Conservation (phyloP, 2,113 vertebrate genomes). For the Odocoileus virginianus region DNA sequence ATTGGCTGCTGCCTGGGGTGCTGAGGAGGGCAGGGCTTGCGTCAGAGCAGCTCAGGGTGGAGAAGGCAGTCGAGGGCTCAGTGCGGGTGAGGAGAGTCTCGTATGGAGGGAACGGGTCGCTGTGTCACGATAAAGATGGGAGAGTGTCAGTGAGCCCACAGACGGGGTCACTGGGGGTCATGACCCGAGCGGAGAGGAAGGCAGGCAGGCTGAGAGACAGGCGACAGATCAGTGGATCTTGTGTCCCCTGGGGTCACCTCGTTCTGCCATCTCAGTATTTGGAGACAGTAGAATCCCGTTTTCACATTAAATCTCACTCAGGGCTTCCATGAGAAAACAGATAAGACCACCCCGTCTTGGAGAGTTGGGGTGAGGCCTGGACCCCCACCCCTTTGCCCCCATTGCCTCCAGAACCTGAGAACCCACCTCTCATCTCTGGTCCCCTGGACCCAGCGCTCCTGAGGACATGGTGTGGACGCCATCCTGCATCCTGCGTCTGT, state of each 20-base stretch:
- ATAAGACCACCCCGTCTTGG: rapidly evolving
- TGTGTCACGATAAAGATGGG: neutral
- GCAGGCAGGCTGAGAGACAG: neutral
- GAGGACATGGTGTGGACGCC: neutral
- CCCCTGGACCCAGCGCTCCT: neutral
- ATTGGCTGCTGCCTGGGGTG: rapidly evolving
- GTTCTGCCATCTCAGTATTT: neutral
- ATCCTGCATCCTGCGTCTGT: rapidly evolving
- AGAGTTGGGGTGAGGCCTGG: too few relatives aligned
- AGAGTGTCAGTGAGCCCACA: rapidly evolving
- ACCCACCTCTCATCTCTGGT: rapidly evolving
- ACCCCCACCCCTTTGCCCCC: too few relatives aligned
- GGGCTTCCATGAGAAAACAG: neutral
- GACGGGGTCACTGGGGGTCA: rapidly evolving
- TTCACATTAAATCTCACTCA: neutral
- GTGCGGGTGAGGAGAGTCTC: neutral
- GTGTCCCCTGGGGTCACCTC: neutral
- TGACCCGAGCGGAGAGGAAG: rapidly evolving
- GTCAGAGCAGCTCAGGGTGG: neutral
- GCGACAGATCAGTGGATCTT: neutral
- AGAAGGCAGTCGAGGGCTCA: rapidly evolving
- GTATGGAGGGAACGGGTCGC: rapidly evolving
- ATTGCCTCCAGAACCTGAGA: neutral
- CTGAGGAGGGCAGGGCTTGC: neutral
- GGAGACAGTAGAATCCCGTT: neutral